Percentiles rank a stretch among this genome's conserved stretches.
Evolutionary conservation across 2,888 invertebrate genomes (phyloP).

Genomic region (Ferdinandea cuprea): DNA sequence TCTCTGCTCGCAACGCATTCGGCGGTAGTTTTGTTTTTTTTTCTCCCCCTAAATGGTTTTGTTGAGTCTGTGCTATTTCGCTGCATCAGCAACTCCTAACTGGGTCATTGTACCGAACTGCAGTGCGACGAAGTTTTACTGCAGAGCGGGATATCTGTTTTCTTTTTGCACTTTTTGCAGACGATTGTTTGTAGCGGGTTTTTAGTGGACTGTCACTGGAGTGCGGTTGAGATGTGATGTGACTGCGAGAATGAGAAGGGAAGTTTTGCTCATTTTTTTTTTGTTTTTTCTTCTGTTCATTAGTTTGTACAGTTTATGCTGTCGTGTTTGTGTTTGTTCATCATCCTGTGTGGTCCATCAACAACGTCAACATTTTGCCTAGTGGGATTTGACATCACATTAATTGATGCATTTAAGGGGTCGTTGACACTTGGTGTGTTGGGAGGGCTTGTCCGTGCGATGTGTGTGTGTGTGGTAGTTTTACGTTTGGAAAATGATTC

Average conservation of each 20-base stretch:
- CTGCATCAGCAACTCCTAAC: constrained; percentile 67
- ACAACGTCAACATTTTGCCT: not conserved
- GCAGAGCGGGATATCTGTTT: not conserved
- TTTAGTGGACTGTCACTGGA: no score
- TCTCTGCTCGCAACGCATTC: constrained; percentile 11
- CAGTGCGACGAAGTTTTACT: constrained; percentile 18
- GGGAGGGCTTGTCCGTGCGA: no score
- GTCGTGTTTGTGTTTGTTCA: constrained; percentile 15
- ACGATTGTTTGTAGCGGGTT: no score
- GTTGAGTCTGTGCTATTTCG: constrained; percentile 1
- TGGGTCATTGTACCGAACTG: constrained; percentile 65
- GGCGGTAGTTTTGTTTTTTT: constrained; percentile 21
- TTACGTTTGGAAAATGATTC: no score
- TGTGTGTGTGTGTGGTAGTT: no score
- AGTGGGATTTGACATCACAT: constrained; percentile 5
- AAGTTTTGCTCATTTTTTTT: not conserved
- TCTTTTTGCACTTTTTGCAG: not conserved
- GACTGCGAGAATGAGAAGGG: not conserved
- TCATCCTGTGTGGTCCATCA: constrained; percentile 52
- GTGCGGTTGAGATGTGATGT: no score
- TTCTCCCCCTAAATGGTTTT: not conserved
- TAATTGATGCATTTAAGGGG: constrained; percentile 18
- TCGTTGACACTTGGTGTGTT: not conserved
- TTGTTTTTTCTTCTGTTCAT: no score
- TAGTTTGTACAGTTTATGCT: not conserved